Evolutionary conservation across 2,113 vertebrate genomes (phyloP).

Genomic region (Oreochromis aureus): DNA sequence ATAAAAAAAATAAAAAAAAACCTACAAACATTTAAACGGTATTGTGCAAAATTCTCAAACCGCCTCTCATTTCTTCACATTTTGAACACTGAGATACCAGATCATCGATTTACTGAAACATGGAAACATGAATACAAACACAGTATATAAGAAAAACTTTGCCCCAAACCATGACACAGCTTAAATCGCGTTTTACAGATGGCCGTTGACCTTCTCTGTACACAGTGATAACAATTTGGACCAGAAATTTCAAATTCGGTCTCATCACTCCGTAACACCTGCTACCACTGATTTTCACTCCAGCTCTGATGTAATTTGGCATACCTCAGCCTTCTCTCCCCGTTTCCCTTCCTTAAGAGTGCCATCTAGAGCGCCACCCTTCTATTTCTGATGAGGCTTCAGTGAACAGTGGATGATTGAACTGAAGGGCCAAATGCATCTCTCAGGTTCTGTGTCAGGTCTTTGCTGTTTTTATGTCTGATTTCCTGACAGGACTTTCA

Average conservation of each 20-base stretch:
- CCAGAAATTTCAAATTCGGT: fast-evolving
- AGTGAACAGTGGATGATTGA: neutral
- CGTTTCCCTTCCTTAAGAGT: neutral
- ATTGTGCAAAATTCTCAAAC: neutral
- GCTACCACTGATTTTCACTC: neutral
- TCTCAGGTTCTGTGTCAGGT: neutral
- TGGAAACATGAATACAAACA: neutral
- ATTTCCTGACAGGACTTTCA: neutral
- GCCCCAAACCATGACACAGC: fast-evolving
- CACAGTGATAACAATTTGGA: neutral
- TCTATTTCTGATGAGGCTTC: neutral
- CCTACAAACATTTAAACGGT: neutral
- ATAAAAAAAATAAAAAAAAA: too few species aligned
- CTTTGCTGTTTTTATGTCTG: neutral
- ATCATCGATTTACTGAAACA: neutral
- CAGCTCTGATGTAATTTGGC: neutral
- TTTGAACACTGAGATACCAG: fast-evolving
- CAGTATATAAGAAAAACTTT: neutral
- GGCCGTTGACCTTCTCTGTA: neutral
- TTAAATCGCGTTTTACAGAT: neutral
- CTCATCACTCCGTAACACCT: neutral
- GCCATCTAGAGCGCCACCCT: neutral
- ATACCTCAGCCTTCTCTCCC: neutral
- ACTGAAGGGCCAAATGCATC: neutral
- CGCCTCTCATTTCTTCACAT: fast-evolving